Evolutionary conservation across 2,888 invertebrate species (phyloP).

Genomic region (Priocnemis perturbator): DNA sequence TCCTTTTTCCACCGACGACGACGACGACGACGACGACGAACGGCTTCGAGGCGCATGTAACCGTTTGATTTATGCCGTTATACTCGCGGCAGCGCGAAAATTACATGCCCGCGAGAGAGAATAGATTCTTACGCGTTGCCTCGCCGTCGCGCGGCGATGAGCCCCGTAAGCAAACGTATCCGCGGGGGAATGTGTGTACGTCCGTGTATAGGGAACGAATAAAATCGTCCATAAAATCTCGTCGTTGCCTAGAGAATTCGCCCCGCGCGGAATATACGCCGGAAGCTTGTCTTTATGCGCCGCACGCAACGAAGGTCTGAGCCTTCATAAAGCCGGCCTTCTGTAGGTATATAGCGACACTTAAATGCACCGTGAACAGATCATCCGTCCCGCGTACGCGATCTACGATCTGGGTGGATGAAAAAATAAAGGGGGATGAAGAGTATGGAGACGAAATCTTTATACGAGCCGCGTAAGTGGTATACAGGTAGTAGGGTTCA

Average conservation of each 20-base stretch:
- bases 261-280: conserved; percentile 27
- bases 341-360: conserved; percentile 46
- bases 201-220: conserved; percentile 39
- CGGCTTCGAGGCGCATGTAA: too few relatives aligned
- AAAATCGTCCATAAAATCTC: conserved; percentile 49
- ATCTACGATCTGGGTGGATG: conserved; percentile 34
- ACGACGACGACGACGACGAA: too few relatives aligned
- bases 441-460: too few relatives aligned
- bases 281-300: conserved; percentile 50
- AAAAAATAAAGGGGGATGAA: background rate
- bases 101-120: too few relatives aligned
- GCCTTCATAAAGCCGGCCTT: conserved; percentile 49
- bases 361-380: conserved; percentile 53
- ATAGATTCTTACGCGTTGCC: too few relatives aligned
- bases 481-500: too few relatives aligned
- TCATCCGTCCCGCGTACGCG: conserved; percentile 44
- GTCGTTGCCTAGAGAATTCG: conserved; percentile 43
- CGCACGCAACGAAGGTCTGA: conserved; percentile 52
- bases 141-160: too few relatives aligned
- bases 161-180: conserved; percentile 28
- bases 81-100: too few relatives aligned
- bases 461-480: too few relatives aligned
- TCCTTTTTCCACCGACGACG: too few relatives aligned
- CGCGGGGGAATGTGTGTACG: conserved; percentile 24
- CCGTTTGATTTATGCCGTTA: too few relatives aligned